These are phyloP conservation scores for Platygyra sinensis DNA, from an alignment of 64 coral and sea anemone genomes.

Conservation along the genomic window DNA sequence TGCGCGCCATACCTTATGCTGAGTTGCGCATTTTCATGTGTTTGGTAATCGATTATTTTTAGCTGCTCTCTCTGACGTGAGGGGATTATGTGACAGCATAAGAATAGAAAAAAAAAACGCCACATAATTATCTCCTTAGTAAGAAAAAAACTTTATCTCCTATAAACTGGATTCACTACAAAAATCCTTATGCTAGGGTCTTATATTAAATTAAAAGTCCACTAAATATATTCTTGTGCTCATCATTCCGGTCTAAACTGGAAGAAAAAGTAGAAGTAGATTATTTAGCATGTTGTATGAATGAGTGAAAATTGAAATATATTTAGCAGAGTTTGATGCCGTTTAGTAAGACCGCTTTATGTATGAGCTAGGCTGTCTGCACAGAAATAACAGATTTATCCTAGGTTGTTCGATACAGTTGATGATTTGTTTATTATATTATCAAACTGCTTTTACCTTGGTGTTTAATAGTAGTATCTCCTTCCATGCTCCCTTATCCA, in stretches of 20 bases:
- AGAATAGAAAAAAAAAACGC: background rate
- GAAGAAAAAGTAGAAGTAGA: background rate
- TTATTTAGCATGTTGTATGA: background rate
- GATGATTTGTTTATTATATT: background rate
- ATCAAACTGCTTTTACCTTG: too few species aligned
- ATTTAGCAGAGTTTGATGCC: background rate
- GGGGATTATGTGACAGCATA: background rate
- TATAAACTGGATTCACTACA: background rate
- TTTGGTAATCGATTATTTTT: background rate
- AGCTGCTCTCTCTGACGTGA: background rate
- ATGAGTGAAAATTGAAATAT: background rate
- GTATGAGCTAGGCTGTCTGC: background rate
- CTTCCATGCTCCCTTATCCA: too few species aligned
- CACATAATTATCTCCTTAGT: background rate
- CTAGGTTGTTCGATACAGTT: background rate
- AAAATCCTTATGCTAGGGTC: background rate
- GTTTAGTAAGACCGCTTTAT: background rate
- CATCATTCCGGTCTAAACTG: background rate
- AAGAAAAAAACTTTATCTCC: background rate
- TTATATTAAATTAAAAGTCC: background rate
- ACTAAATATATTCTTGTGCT: background rate
- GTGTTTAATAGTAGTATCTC: too few species aligned
- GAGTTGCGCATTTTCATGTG: background rate
- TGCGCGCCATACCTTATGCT: background rate
- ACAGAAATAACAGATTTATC: background rate